phyloP scores from a whole-genome alignment of 2,888 invertebrate genomes.

The Eupithecia tripunctaria region DNA sequence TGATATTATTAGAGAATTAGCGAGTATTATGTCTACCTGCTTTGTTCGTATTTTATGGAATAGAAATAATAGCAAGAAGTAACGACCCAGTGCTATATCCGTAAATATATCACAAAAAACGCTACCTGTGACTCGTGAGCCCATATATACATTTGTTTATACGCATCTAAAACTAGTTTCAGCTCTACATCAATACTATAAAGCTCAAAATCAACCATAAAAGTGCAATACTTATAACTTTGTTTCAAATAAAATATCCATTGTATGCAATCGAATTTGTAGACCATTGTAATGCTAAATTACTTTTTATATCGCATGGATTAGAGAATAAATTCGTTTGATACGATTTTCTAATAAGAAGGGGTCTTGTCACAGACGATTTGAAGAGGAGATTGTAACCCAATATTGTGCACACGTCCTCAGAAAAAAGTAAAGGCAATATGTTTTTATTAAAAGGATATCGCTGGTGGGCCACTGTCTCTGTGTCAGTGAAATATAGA shows the following conservation, averaged over 20 bases:
- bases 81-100: conserved; percentile 68
- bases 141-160: conserved; percentile 13
- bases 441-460: conserved; percentile 61
- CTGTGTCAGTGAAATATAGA: conserved; percentile 31
- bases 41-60: conserved; percentile 59
- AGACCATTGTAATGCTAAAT: conserved; percentile 34
- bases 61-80: conserved; percentile 65
- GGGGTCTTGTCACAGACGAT: conserved; percentile 50
- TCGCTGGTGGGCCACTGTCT: conserved; percentile 58
- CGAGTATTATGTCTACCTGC: conserved; percentile 56
- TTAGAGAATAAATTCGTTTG: conserved; percentile 43
- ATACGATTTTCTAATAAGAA: conserved; percentile 37
- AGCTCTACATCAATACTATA: conserved; percentile 28
- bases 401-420: conserved; percentile 73
- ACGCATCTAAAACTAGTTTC: conserved; percentile 2
- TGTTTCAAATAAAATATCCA: conserved; percentile 45
- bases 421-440: conserved; percentile 65
- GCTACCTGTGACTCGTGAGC: conserved; percentile 66
- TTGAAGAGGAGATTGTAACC: conserved; percentile 65
- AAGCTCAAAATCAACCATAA: conserved; percentile 34
- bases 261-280: conserved; percentile 52
- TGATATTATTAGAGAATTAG: conserved; percentile 3
- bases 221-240: conserved; percentile 20
- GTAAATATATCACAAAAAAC: conserved; percentile 66
- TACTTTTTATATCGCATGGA: conserved; percentile 29